Evolutionary conservation across 2,797 vertebrate species (phyloP), one percentile per base, ranked within the genome.

Genomic region (Urophycis tenuis): DNA sequence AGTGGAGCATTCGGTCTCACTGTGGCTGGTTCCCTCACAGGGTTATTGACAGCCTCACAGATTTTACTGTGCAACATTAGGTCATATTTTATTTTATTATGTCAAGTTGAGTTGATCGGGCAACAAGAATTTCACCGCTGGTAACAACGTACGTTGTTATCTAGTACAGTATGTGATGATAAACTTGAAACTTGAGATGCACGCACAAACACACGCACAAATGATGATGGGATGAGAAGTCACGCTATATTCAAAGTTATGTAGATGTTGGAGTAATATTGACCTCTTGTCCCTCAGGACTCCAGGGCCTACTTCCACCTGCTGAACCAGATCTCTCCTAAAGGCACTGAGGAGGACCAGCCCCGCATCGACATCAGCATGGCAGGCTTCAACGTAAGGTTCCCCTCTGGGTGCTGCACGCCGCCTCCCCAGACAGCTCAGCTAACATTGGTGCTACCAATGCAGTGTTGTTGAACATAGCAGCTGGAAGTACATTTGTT

Each of bases 251-350:
- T n/a, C n/a, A n/a, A n/a, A n/a, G n/a, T n/a, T n/a, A n/a, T n/a
- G n/a, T n/a, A n/a, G n/a, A 69, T 3, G n/a, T 70, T 29, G 2
- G 17, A 30, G 9, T 71, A 17, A 71, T 71, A 17, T 71, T 71
- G 3, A 33, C 3, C 22, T 71, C 32, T 71, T 19, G 67, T 83
- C 73, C 39, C 77, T 25, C 87, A 99, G 98, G 98, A 99, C 90
- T 99, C 98, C 0, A 95, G 90, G 89, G 96, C 97, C 71, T 99
- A 99, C 88, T 99, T 96, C 91, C 97, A 99, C 86, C 95, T 99
- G 76, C 95, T 99, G 79, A 96, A 97, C 88, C 96, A 99, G 91
- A 99, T 99, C 87, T 92, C 98, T 67, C 98, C 98, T 8, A 98
- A 98, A 93, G 98, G 97, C 74, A 94, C 93, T 72, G 97, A 98